A percentile compares a stretch with the other conserved stretches of the same genome.
These are phyloP conservation scores for Montipora foliosa DNA, from an alignment of 64 coral and sea anemone species.

Conservation along the genomic window DNA sequence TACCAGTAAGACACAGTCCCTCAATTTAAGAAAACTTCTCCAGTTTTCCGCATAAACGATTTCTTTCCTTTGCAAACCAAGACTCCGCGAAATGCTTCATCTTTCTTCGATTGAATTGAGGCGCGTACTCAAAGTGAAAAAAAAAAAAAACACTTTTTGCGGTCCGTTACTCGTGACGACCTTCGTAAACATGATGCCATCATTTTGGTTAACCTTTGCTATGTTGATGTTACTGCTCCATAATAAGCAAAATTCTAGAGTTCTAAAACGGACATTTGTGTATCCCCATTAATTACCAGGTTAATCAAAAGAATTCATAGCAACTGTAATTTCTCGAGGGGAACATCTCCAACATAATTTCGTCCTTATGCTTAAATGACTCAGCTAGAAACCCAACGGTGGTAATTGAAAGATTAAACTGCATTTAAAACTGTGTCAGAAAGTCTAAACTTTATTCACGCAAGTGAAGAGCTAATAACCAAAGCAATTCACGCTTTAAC, in stretches of 20 bases:
- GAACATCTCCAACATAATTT: background rate
- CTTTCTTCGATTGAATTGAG: background rate
- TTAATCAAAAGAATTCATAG: background rate
- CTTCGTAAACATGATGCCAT: slow-evolving; percentile 14
- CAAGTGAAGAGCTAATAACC: no score
- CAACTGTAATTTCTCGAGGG: background rate
- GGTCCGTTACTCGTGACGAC: background rate
- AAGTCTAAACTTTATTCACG: no score
- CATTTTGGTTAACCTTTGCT: slow-evolving; percentile 14
- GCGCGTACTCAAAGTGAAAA: background rate
- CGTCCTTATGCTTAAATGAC: background rate
- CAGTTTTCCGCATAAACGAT: background rate
- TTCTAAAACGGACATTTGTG: background rate
- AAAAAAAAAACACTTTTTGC: background rate
- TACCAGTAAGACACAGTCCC: slow-evolving; percentile 36
- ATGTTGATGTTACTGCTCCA: background rate
- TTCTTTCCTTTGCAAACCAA: background rate
- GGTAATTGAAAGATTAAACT: background rate
- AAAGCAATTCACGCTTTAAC: no score
- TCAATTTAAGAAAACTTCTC: slow-evolving; percentile 27
- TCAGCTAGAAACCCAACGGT: background rate
- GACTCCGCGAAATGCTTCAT: background rate
- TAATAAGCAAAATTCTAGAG: background rate
- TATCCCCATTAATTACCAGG: background rate
- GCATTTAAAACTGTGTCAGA: background rate